A percentile compares a stretch with the other conserved stretches of the same genome.
Evolutionary conservation across 2,797 vertebrate genomes (phyloP).

Genomic region (Argyrosomus regius): DNA sequence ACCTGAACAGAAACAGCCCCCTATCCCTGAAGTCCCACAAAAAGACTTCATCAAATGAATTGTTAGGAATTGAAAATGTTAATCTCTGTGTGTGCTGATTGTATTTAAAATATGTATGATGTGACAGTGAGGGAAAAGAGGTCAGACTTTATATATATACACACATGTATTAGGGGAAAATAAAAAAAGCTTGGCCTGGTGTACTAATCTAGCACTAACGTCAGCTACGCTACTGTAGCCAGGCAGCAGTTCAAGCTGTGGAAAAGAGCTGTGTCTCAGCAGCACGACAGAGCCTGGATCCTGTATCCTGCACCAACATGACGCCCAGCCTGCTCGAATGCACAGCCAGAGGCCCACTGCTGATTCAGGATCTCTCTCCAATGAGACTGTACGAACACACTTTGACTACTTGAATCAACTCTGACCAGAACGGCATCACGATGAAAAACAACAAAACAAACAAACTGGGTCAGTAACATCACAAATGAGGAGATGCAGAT

Average conservation of each 20-base stretch:
- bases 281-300: constrained; percentile 48
- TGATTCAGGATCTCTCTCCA: constrained; percentile 56
- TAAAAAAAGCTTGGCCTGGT: constrained; percentile 63
- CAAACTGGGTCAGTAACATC: constrained; percentile 40
- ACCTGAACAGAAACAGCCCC: constrained; percentile 26
- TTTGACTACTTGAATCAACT: constrained; percentile 69
- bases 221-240: constrained; percentile 54
- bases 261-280: constrained; percentile 54
- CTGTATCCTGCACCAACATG: constrained; percentile 48
- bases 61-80: constrained; percentile 62
- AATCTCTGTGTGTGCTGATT: constrained; percentile 74
- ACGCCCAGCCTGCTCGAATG: constrained; percentile 38
- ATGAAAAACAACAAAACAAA: constrained; percentile 4
- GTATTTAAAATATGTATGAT: constrained; percentile 64
- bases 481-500: constrained; percentile 28
- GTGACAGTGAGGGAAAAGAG: constrained; percentile 45
- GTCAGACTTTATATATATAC: constrained; percentile 62
- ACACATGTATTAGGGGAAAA: constrained; percentile 48
- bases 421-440: constrained; percentile 37
- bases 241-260: constrained; percentile 50
- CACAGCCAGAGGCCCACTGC: constrained; percentile 39
- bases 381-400: constrained; percentile 28
- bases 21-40: constrained; percentile 21
- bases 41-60: constrained; percentile 31
- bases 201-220: constrained; percentile 78